Evolutionary conservation across 37 sponge, comb jelly and placozoan genomes (phyloP).

Genomic region (Tethya wilhelma): DNA sequence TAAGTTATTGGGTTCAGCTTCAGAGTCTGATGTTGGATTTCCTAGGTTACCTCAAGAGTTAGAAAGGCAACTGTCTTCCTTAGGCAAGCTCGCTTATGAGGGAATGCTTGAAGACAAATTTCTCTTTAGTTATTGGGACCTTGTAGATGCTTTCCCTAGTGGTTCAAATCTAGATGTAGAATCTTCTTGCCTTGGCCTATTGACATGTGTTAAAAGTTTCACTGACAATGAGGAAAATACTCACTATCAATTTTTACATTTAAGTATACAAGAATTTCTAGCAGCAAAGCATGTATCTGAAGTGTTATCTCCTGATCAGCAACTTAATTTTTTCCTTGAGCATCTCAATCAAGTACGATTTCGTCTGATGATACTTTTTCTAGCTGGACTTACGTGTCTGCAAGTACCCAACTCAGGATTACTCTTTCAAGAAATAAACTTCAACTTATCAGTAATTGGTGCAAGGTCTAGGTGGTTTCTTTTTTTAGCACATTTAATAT

Average conservation of each 20-base stretch:
- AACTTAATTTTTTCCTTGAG: neutral
- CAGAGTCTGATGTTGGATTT: neutral
- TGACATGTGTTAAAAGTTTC: neutral
- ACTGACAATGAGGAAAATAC: neutral
- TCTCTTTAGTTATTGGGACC: too few relatives aligned
- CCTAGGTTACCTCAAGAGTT: too few relatives aligned
- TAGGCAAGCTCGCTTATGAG: too few relatives aligned
- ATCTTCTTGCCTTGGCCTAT: too few relatives aligned
- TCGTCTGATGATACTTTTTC: neutral
- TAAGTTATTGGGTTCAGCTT: neutral
- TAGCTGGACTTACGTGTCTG: neutral
- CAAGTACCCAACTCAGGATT: neutral
- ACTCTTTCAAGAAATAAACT: too few relatives aligned
- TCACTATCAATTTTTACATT: slow-evolving; percentile 14
- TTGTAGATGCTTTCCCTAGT: too few relatives aligned
- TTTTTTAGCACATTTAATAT: too few relatives aligned
- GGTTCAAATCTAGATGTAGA: too few relatives aligned
- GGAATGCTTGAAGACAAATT: too few relatives aligned
- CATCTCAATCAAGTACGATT: neutral
- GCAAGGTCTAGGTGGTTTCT: too few relatives aligned
- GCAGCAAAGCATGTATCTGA: slow-evolving; percentile 11
- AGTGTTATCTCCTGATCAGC: neutral
- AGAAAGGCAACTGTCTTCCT: too few relatives aligned
- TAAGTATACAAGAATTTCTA: slow-evolving; percentile 22
- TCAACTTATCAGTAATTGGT: too few relatives aligned